phyloP scores from a whole-genome alignment of 2,888 invertebrate species.

The Callimorpha dominula region DNA sequence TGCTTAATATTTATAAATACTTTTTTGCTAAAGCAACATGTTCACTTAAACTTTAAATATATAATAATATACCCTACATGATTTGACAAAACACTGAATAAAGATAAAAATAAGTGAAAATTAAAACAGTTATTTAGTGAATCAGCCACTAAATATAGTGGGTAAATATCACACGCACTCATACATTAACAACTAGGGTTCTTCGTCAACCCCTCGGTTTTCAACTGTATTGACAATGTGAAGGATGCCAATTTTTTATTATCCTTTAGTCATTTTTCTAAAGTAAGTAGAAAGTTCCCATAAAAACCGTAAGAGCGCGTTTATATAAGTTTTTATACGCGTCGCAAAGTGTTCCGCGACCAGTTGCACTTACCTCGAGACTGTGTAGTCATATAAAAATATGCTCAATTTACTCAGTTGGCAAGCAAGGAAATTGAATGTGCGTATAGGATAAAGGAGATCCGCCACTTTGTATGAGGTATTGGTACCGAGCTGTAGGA shows the following conservation, averaged over 20 bases:
- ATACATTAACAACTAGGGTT: constrained; percentile 3
- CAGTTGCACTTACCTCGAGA: no score
- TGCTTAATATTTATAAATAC: constrained; percentile 28
- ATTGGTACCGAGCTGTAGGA: no score
- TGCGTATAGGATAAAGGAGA: background rate
- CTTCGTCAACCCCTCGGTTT: background rate
- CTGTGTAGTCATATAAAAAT: background rate
- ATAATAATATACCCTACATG: constrained; percentile 11
- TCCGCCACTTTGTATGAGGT: no score
- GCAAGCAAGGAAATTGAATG: background rate
- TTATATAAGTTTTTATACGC: background rate
- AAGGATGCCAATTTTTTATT: background rate
- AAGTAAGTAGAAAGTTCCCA: background rate
- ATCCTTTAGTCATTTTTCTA: background rate
- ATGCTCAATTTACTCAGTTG: background rate
- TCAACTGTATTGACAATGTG: background rate
- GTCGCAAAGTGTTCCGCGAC: background rate
- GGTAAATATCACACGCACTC: constrained; percentile 33
- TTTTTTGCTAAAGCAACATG: constrained; percentile 31
- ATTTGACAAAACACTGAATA: constrained; percentile 5
- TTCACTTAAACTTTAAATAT: constrained; percentile 20
- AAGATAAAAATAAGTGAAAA: constrained; percentile 21
- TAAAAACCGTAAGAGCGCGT: background rate
- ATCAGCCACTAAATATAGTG: constrained; percentile 11
- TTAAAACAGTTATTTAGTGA: constrained; percentile 17